Conservation (phyloP, 1,140 invertebrate species). For the Hylaeus volcanicus region DNA sequence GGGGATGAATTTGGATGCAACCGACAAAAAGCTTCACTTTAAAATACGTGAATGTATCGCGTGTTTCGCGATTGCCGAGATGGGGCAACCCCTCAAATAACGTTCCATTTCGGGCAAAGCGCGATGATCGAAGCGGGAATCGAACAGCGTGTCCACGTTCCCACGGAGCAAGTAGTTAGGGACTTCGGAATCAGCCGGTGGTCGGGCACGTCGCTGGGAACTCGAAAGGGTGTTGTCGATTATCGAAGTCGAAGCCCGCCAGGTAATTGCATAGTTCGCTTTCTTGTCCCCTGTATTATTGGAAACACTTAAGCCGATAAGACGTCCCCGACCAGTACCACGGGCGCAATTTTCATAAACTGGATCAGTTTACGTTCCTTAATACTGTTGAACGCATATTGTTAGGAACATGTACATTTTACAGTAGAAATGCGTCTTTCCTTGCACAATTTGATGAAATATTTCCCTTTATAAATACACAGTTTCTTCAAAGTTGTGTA, state of each 20-base stretch:
- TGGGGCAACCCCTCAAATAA: conserved; percentile 28
- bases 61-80: too few species aligned
- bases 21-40: too few species aligned
- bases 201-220: conserved; percentile 47
- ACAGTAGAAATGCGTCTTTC: too few species aligned
- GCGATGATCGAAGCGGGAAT: conserved; percentile 55
- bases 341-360: conserved; percentile 30
- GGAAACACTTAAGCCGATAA: conserved; percentile 50
- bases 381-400: too few species aligned
- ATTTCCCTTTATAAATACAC: too few species aligned
- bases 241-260: conserved; percentile 63
- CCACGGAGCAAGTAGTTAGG: conserved; percentile 62
- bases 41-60: too few species aligned
- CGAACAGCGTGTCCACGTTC: conserved; percentile 55
- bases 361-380: neutral
- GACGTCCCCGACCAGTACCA: neutral
- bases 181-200: conserved; percentile 52
- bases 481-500: too few species aligned
- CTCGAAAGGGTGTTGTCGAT: conserved; percentile 61
- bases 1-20: too few species aligned
- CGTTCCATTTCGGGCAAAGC: conserved; percentile 49
- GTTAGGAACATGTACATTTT: too few species aligned
- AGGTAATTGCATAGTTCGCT: conserved; percentile 67
- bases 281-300: conserved; percentile 60
- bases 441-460: too few species aligned